Conservation (phyloP, 92 coral and sea anemone species). For the Bergia puertoricense region DNA sequence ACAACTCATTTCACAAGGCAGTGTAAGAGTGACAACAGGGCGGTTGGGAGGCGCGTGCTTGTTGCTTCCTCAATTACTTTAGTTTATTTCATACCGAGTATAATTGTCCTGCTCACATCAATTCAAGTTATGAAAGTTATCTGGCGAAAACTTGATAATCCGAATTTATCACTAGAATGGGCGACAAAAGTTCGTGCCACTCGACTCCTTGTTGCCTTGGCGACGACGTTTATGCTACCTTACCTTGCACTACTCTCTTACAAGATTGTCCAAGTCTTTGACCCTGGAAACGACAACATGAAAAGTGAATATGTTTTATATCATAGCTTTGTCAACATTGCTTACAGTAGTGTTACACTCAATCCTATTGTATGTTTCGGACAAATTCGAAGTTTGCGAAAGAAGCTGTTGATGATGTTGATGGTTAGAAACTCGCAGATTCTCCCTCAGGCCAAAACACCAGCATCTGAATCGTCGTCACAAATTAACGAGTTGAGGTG, state of each 20-base stretch:
- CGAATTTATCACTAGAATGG: conserved; percentile 5
- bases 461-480: not conserved
- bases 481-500: not conserved
- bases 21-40: not conserved
- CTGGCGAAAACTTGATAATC: conserved; percentile 1
- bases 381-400: conserved; percentile 22
- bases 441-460: not conserved
- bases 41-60: not conserved
- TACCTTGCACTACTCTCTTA: conserved; percentile 11
- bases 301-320: not conserved
- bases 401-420: not conserved
- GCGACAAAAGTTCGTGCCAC: conserved; percentile 18
- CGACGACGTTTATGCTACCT: not conserved
- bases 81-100: not conserved
- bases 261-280: not conserved
- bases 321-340: conserved; percentile 15
- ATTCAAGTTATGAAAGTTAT: conserved; percentile 19
- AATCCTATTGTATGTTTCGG: not conserved
- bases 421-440: not conserved
- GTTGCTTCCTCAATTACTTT: not conserved
- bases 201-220: conserved; percentile 12
- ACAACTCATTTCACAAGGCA: not conserved
- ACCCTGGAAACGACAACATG: not conserved
- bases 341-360: not conserved
- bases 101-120: conserved; percentile 2